Conservation (phyloP, 2,113 vertebrate species). For the Brachyhypopomus occidentalis region DNA sequence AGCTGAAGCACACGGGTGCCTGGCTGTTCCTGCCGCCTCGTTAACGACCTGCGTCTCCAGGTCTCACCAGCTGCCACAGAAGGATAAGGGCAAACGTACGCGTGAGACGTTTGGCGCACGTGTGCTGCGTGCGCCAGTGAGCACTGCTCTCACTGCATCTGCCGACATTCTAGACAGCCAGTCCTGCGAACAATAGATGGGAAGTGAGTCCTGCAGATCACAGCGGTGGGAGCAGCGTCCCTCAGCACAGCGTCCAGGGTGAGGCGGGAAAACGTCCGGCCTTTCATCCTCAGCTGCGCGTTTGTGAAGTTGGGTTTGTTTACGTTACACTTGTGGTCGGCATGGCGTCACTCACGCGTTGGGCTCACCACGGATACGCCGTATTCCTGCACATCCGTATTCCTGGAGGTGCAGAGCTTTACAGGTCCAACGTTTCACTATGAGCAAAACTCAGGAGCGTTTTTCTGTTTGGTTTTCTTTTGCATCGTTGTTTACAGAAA, state of each 20-base stretch:
- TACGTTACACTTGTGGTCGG: neutral
- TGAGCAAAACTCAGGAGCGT: too few species aligned
- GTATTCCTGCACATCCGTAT: too few species aligned
- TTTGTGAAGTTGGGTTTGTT: neutral
- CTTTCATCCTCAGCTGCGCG: neutral
- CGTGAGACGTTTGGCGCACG: too few species aligned
- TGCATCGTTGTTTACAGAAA: neutral
- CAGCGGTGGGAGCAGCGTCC: neutral
- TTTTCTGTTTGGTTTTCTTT: neutral
- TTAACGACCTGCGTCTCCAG: too few species aligned
- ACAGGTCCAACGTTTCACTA: too few species aligned
- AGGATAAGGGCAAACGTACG: too few species aligned
- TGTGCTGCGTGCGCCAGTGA: neutral
- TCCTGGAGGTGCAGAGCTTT: too few species aligned
- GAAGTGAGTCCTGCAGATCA: slow-evolving; percentile 35
- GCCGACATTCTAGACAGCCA: neutral
- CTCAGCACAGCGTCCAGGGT: neutral
- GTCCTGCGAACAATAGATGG: slow-evolving; percentile 48
- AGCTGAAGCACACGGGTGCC: too few species aligned
- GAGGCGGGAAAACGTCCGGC: slow-evolving; percentile 34
- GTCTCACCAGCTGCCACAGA: neutral
- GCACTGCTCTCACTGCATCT: neutral
- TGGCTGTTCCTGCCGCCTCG: too few species aligned
- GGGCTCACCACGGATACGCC: too few species aligned
- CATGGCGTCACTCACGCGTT: neutral